Conservation (phyloP, 2,888 invertebrate genomes). For the Standfussiana lucernea region DNA sequence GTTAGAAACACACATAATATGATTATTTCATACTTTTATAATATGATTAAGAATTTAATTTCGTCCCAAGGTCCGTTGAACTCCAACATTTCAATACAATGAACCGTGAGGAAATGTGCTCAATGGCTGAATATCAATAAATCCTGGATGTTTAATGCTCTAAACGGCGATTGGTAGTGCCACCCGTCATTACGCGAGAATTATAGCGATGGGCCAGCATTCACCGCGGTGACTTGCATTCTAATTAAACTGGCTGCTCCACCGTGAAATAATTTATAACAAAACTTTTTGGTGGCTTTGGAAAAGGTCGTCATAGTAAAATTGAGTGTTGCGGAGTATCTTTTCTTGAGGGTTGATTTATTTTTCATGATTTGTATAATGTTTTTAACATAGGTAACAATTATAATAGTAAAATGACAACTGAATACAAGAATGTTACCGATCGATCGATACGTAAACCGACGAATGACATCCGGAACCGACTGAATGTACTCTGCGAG, state of each 20-base stretch:
- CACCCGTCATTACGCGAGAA: slow-evolving; percentile 63
- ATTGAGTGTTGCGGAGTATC: background rate
- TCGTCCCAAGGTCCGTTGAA: slow-evolving; percentile 8
- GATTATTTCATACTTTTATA: too few species aligned
- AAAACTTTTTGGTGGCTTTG: slow-evolving; percentile 51
- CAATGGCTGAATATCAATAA: slow-evolving; percentile 53
- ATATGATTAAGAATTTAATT: background rate
- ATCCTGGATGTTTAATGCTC: slow-evolving; percentile 59
- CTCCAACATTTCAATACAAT: slow-evolving; percentile 41
- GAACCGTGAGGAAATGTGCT: slow-evolving; percentile 46
- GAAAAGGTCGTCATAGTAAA: slow-evolving; percentile 29
- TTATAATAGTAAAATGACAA: too few species aligned
- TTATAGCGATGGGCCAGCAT: slow-evolving; percentile 59
- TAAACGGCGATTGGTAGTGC: slow-evolving; percentile 62
- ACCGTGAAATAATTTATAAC: slow-evolving; percentile 45
- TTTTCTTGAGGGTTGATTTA: background rate
- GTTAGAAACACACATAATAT: too few species aligned
- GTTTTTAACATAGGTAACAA: too few species aligned
- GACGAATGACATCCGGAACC: too few species aligned
- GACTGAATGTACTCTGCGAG: too few species aligned
- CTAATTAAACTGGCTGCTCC: slow-evolving; percentile 50
- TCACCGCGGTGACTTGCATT: slow-evolving; percentile 62
- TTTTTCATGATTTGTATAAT: too few species aligned
- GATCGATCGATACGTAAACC: too few species aligned
- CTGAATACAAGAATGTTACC: too few species aligned